phyloP scores from a whole-genome alignment of 2,113 vertebrate species.

The Ailuropoda melanoleuca region DNA sequence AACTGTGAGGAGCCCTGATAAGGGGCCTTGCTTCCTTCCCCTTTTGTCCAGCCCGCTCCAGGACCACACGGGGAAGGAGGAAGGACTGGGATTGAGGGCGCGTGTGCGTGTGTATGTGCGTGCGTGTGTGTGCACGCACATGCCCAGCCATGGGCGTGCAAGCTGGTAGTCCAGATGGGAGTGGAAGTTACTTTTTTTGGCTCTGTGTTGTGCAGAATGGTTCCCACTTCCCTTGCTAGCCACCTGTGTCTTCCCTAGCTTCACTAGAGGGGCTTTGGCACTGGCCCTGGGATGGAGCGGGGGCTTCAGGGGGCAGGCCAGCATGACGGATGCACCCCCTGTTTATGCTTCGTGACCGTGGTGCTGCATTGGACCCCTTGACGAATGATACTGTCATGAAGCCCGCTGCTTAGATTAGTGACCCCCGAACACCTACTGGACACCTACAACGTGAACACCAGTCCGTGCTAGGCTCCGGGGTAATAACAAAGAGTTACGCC shows the following conservation, averaged over 20 bases:
- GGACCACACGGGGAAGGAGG: not conserved
- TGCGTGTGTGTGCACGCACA: accelerated
- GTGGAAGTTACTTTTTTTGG: not conserved
- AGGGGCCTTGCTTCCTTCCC: not conserved
- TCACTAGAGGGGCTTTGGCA: not conserved
- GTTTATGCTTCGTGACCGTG: not conserved
- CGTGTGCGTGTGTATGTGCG: too few species aligned
- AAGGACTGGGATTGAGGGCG: not conserved
- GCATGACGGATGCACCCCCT: not conserved
- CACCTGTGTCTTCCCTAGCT: not conserved
- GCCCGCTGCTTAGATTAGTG: too few species aligned
- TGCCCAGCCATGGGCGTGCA: not conserved
- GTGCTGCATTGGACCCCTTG: not conserved
- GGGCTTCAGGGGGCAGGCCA: not conserved
- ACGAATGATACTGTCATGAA: not conserved
- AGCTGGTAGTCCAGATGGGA: not conserved
- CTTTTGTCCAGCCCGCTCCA: not conserved
- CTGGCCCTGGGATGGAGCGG: not conserved
- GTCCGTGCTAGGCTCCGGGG: not conserved
- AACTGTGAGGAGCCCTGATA: not conserved
- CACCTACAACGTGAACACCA: too few species aligned
- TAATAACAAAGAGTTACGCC: not conserved
- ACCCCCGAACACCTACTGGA: too few species aligned
- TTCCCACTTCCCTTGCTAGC: not conserved
- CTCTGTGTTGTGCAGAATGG: not conserved